Conservation (phyloP, 2,797 vertebrate genomes). For the Tolypeutes matacus region DNA sequence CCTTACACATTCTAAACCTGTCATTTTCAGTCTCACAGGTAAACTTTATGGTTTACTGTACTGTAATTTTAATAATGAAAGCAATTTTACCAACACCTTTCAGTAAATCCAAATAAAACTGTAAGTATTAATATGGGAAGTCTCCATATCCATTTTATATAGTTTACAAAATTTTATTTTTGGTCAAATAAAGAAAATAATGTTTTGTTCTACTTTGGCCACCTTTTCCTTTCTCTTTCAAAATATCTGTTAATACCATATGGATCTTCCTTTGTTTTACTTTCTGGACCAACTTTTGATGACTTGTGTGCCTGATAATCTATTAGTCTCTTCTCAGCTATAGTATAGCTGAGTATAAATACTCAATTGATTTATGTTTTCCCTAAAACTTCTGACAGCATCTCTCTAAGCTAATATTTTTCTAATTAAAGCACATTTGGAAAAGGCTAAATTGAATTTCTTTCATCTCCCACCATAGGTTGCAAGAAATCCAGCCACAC, state of each 20-base stretch:
- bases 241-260: neutral
- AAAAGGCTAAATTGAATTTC: neutral
- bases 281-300: conserved; percentile 44
- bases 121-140: conserved; percentile 57
- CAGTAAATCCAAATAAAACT: conserved; percentile 57
- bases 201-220: neutral
- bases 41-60: conserved; percentile 60
- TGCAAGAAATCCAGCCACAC: neutral
- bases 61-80: conserved; percentile 62
- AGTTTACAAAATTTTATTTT: conserved; percentile 63
- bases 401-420: neutral
- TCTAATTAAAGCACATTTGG: conserved; percentile 44
- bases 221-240: neutral
- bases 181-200: conserved; percentile 14
- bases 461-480: neutral
- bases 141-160: conserved; percentile 27
- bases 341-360: too few species aligned
- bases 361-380: conserved; percentile 33
- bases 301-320: neutral
- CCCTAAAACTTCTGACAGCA: neutral
- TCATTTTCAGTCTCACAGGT: conserved; percentile 56
- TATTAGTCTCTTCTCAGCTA: neutral
- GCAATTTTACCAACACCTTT: conserved; percentile 45
- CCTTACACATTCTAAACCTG: conserved; percentile 68
- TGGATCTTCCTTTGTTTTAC: conserved; percentile 2